Percentiles rank a stretch among this genome's conserved stretches.
Conservation (phyloP, 2,888 invertebrate genomes). For the Andrena praecox region DNA sequence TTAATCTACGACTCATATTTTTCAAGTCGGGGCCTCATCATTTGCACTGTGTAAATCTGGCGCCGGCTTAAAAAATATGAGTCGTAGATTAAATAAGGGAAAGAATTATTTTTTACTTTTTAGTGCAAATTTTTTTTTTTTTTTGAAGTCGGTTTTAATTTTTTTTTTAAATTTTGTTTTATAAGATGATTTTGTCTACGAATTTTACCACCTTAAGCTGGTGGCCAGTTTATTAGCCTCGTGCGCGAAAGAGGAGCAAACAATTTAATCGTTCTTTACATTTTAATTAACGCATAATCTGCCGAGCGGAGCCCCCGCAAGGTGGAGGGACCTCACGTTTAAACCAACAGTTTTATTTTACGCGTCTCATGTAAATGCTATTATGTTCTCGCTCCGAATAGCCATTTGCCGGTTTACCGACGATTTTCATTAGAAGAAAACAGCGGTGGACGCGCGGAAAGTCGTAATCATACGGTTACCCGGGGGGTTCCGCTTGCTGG, state of each 20-base stretch:
- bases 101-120: no score
- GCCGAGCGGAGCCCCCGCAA: conserved; percentile 2
- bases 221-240: background rate
- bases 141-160: no score
- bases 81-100: no score
- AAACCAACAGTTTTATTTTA: conserved; percentile 45
- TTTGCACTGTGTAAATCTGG: no score
- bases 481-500: conserved; percentile 38
- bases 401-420: conserved; percentile 17
- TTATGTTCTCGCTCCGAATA: conserved; percentile 22
- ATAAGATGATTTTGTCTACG: background rate
- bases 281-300: conserved; percentile 55
- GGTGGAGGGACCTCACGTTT: conserved; percentile 14
- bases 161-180: no score
- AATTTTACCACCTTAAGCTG: background rate
- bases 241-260: background rate
- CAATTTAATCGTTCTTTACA: conserved; percentile 37
- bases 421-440: conserved; percentile 34
- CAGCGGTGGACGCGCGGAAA: conserved; percentile 19
- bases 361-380: conserved; percentile 28
- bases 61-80: no score
- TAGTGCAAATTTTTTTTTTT: no score
- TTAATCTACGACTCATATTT: no score
- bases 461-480: conserved; percentile 59
- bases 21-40: no score